Base-by-base conservation (phyloP, 2,888 invertebrate genomes). In the Napeogenes inachia region DNA sequence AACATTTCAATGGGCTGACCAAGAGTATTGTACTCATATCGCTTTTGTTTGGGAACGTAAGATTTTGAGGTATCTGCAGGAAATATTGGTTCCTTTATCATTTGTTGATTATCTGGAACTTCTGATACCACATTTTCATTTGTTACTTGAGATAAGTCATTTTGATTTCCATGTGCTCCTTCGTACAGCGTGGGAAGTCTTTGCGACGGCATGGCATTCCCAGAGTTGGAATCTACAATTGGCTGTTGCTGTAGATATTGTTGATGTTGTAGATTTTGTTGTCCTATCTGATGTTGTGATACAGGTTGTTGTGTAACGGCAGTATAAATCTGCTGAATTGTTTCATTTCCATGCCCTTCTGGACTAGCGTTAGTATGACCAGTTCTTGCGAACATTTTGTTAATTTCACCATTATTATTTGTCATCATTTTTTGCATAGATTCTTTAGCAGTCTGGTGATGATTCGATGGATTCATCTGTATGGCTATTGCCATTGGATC, bases 401-500 rank as follows among this genome's bases (percentile, higher is more conserved):
- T 65, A 2, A 64, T 50, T 42, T 61, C 60, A 59, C 62, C 61
- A 59, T 64, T 57, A 42, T 72, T 72, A 59, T 75, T 78, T 62
- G 73, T 75, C 79, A 88, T 79, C 61, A 87, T 66, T 61, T 82
- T 83, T 55, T 82, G 73, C 75, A 85, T 87, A 2, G 78, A 73
- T 46, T 81, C 69, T 71, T 85, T 80, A 50, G 85, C 85, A 30
- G 74, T 73, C 61, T 74, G 75, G 68, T 87, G 77, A 57, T 85
- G 82, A 66, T 89, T 90, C 46, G 81, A 82, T 56, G 89, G 89
- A 71, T 89, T 89, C 88, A 90, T 88, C 73, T 89, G 88, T 70
- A 89, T 78, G 10, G 90, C 90, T 65, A 90, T 84, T 46, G 83
- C 76, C 89, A 90, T 90, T 2, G 90, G 89, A 72, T 90, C 89